phyloP scores from a whole-genome alignment of 1,140 invertebrate genomes.

The Homalodisca vitripennis region DNA sequence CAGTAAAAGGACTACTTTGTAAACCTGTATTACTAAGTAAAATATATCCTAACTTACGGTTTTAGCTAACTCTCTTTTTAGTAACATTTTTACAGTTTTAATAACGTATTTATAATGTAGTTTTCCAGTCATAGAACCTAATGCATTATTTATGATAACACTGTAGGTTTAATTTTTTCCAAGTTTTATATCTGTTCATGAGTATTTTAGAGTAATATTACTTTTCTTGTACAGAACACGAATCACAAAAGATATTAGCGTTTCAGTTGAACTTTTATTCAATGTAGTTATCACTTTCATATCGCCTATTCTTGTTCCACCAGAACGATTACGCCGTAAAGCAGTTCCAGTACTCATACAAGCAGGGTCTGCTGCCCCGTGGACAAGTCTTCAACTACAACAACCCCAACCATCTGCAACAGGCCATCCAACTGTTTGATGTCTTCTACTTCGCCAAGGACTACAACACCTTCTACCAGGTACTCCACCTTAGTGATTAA shows the following conservation, averaged over 20 bases:
- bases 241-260: background rate
- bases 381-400: slow-evolving; percentile 62
- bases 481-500: too few species aligned
- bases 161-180: background rate
- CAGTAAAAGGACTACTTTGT: too few species aligned
- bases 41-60: too few species aligned
- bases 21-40: too few species aligned
- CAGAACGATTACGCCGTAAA: slow-evolving; percentile 58
- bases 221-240: background rate
- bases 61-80: too few species aligned
- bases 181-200: background rate
- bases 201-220: slow-evolving; percentile 34
- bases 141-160: background rate
- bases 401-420: slow-evolving; percentile 58
- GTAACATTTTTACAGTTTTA: too few species aligned
- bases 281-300: background rate
- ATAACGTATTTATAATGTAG: too few species aligned
- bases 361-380: slow-evolving; percentile 56
- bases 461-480: slow-evolving; percentile 44
- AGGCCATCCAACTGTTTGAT: slow-evolving; percentile 63
- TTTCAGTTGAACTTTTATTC: background rate
- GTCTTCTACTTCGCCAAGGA: slow-evolving; percentile 65
- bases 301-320: background rate
- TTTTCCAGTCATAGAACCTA: too few species aligned
- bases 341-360: slow-evolving; percentile 56